Evolutionary conservation across 2,113 vertebrate species (phyloP), one percentile per base, ranked within the genome.

Genomic region (Daubentonia madagascariensis): DNA sequence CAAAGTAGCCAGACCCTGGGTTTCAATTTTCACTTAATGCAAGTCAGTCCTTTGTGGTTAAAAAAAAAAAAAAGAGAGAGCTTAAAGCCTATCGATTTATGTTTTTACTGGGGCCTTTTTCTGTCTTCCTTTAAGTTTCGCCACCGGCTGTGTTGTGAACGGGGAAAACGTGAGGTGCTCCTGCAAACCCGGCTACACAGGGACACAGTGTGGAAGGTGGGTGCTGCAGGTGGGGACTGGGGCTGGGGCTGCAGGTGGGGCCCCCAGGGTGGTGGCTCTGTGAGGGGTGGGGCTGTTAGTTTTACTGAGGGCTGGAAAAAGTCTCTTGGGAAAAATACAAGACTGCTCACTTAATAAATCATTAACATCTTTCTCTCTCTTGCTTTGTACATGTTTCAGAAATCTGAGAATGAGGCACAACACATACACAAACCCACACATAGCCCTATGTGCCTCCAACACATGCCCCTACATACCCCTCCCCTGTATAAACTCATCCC

Each of bases 141-240:
- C 99, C 70, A 98, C 98, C 0, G 99, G 99, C 95, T 99, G 99
- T 97, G 98, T 97, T 65, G 99, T 99, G 90, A 98, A 98, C 10
- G 97, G 98, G 9, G 99, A 98, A 48, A 97, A 98, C 35, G 91
- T 99, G 72, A 98, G 98, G 95, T 99, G 99, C 89, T 90, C 98
- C 35, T 99, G 99, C 98, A 99, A 98, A 98, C 97, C 98, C 8
- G 99, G 99, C 45, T 99, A 99, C 97, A 92, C 98, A 0, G 99
- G 99, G 75, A 35, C 98, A 10, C 99, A 95, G 17, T 99, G 99
- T 95, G 99, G 99, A 97, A 99, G 98, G 99, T 99, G 85, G 97
- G 99, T 96, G 43, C 32, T 0, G 30, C 83, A 54, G 63, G 80
- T 5, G 6, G 32, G 28, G 40, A 54, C 63, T 3, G 6, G 30